Evolutionary conservation across 1,140 invertebrate genomes (phyloP).

Genomic region (Drosophila teissieri): DNA sequence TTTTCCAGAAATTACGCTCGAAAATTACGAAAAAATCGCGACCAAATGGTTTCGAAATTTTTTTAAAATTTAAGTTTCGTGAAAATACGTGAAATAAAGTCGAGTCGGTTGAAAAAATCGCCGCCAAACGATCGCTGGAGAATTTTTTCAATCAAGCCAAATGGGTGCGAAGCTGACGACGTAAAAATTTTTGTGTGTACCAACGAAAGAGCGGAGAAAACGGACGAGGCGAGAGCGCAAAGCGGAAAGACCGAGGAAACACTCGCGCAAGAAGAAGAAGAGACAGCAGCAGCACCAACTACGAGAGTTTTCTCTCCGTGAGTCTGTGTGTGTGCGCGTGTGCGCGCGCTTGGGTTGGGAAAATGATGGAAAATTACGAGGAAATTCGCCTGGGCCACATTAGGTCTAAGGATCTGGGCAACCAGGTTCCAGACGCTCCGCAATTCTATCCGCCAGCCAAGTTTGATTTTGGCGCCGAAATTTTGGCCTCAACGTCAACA

Average conservation of each 20-base stretch:
- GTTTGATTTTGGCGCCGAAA: constrained; percentile 84
- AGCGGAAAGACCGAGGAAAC: constrained; percentile 56
- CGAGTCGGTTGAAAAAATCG: constrained; percentile 33
- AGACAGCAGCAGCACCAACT: constrained; percentile 39
- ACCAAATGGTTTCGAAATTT: constrained; percentile 42
- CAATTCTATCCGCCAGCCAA: constrained; percentile 36
- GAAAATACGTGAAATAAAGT: constrained; percentile 44
- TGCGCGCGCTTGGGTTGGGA: constrained; percentile 26
- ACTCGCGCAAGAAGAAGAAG: constrained; percentile 55
- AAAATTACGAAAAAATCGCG: constrained; percentile 65
- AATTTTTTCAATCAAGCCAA: constrained; percentile 65
- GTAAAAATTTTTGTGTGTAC: constrained; percentile 83
- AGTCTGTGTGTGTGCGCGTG: constrained; percentile 18
- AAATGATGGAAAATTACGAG: constrained; percentile 82
- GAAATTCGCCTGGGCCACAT: constrained; percentile 64
- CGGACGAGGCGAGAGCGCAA: constrained; percentile 72
- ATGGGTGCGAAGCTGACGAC: constrained; percentile 71
- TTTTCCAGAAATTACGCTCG: constrained; percentile 75
- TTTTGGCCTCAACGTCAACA: constrained; percentile 59
- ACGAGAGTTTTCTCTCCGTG: constrained; percentile 37
- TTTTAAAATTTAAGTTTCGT: constrained; percentile 45
- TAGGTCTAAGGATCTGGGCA: constrained; percentile 60
- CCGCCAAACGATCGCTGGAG: constrained; percentile 31
- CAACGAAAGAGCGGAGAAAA: constrained; percentile 79
- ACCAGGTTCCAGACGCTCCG: constrained; percentile 28